Conservation (phyloP, 2,888 invertebrate genomes). For the Scaptomyza reducta region DNA sequence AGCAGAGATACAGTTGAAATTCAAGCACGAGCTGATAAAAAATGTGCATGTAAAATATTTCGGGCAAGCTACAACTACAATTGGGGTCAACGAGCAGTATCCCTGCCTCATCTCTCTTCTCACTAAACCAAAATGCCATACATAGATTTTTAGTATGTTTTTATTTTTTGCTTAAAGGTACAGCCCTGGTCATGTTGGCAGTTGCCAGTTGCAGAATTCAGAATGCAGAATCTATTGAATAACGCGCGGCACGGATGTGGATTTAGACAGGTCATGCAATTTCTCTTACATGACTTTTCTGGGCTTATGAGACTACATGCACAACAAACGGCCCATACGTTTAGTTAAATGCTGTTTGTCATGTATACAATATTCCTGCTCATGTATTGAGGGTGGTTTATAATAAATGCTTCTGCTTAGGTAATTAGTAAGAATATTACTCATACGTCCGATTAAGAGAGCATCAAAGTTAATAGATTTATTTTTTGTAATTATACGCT, state of each 20-base stretch:
- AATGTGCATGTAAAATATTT: constrained; percentile 72
- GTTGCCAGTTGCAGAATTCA: constrained; percentile 19
- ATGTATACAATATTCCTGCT: background rate
- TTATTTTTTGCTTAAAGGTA: constrained; percentile 26
- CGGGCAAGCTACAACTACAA: constrained; percentile 52
- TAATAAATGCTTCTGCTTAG: constrained; percentile 59
- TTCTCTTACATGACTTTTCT: constrained; percentile 46
- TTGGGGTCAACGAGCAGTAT: constrained; percentile 66
- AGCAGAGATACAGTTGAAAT: constrained; percentile 63
- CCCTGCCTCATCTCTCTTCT: background rate
- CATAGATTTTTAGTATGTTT: constrained; percentile 26
- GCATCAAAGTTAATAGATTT: constrained; percentile 66
- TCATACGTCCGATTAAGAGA: constrained; percentile 37
- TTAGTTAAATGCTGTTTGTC: background rate
- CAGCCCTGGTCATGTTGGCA: constrained; percentile 16
- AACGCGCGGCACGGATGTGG: constrained; percentile 26
- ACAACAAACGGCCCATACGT: constrained; percentile 21
- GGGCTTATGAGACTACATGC: background rate
- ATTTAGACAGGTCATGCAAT: constrained; percentile 29
- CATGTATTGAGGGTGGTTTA: background rate
- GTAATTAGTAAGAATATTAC: constrained; percentile 65
- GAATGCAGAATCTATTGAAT: constrained; percentile 39
- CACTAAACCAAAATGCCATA: constrained; percentile 11
- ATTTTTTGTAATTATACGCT: constrained; percentile 67
- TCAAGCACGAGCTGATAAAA: constrained; percentile 71